These are phyloP conservation scores for Odontothrips loti DNA, from an alignment of 2,888 invertebrate species.

Conservation along the genomic window DNA sequence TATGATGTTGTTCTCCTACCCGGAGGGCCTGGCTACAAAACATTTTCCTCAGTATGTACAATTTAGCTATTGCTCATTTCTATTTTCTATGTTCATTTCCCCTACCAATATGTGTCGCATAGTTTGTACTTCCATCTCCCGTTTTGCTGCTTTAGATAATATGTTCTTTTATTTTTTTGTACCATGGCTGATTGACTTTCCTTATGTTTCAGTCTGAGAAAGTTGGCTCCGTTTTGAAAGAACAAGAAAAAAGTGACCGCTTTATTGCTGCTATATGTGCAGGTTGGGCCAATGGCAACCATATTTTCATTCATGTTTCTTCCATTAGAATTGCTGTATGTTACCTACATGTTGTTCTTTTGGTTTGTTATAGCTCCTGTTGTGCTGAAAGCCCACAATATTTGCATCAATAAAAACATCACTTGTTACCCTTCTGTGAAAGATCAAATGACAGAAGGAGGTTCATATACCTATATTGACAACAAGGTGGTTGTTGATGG, in stretches of 20 bases:
- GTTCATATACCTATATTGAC: slow-evolving; percentile 63
- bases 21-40: slow-evolving; percentile 83
- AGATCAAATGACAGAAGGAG: slow-evolving; percentile 59
- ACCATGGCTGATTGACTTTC: slow-evolving; percentile 28
- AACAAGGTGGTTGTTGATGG: slow-evolving; percentile 65
- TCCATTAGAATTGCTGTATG: not conserved
- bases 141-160: not conserved
- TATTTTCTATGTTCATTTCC: not conserved
- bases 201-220: slow-evolving; percentile 54
- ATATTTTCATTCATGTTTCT: not conserved
- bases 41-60: slow-evolving; percentile 57
- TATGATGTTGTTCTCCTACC: slow-evolving; percentile 83
- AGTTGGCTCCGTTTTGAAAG: slow-evolving; percentile 74
- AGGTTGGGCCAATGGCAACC: slow-evolving; percentile 47
- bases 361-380: slow-evolving; percentile 64
- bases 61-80: slow-evolving; percentile 4
- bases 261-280: slow-evolving; percentile 95
- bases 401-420: slow-evolving; percentile 71
- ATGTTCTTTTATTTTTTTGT: not conserved
- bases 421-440: slow-evolving; percentile 90
- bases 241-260: slow-evolving; percentile 69
- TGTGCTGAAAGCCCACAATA: slow-evolving; percentile 76
- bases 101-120: not conserved
- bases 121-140: not conserved
- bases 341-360: not conserved